Evolutionary conservation across 2,888 invertebrate species (phyloP).

Genomic region (Chaitophorus viminalis): DNA sequence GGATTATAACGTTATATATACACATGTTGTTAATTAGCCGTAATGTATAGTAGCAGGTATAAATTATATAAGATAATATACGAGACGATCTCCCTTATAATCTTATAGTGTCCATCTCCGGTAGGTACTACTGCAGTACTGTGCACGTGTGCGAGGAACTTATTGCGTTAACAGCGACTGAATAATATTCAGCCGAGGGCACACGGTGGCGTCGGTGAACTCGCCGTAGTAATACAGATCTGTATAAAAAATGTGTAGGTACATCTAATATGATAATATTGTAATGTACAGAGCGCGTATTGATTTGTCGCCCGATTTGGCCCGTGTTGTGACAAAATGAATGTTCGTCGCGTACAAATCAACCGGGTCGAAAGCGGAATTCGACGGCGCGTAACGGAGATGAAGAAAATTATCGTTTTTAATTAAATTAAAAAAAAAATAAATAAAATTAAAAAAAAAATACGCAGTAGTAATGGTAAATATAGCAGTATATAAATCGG

Average conservation of each 20-base stretch:
- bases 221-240: not conserved
- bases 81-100: not conserved
- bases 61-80: too few relatives aligned
- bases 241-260: too few relatives aligned
- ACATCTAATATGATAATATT: too few relatives aligned
- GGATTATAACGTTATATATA: not conserved
- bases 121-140: not conserved
- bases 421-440: conserved; percentile 46
- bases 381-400: conserved; percentile 35
- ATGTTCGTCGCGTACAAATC: conserved; percentile 40
- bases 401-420: conserved; percentile 42
- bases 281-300: not conserved
- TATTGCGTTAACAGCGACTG: not conserved
- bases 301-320: conserved; percentile 33
- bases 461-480: not conserved
- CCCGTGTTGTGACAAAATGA: conserved; percentile 35
- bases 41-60: too few relatives aligned
- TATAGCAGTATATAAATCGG: not conserved
- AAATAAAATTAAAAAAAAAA: not conserved
- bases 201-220: not conserved
- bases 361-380: conserved; percentile 35
- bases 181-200: not conserved
- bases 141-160: not conserved
- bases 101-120: too few relatives aligned
- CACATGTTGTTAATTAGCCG: not conserved